Evolutionary conservation across 1,140 invertebrate genomes (phyloP).

Genomic region (Copidosoma floridanum): DNA sequence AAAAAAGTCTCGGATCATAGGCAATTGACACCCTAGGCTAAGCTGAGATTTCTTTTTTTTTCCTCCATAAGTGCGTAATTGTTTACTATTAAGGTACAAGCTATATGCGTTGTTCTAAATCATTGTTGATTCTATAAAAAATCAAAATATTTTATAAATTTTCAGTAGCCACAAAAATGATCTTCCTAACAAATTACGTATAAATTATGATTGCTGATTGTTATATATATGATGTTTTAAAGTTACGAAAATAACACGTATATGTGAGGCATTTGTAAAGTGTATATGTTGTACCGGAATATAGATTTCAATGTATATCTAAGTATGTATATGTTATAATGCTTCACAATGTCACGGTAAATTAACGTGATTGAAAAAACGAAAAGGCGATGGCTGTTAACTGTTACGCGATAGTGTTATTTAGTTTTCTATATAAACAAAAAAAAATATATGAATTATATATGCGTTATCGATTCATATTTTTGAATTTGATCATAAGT

Average conservation of each 20-base stretch:
- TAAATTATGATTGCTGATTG: too few species aligned
- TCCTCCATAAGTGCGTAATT: too few species aligned
- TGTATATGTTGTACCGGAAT: conserved; percentile 14
- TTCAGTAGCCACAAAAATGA: conserved; percentile 3
- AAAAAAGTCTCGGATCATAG: too few species aligned
- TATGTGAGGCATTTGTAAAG: too few species aligned
- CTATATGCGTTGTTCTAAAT: conserved; percentile 4
- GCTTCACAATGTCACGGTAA: conserved; percentile 12
- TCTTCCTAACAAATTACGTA: too few species aligned
- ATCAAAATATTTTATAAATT: conserved; percentile 1
- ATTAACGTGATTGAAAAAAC: neutral
- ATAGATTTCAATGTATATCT: too few species aligned
- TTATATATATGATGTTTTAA: conserved; percentile 23
- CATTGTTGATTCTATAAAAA: conserved; percentile 15
- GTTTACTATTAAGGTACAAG: conserved; percentile 19
- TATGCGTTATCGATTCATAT: conserved; percentile 13
- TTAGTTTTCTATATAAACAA: conserved; percentile 29
- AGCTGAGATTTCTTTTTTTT: too few species aligned
- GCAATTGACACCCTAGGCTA: too few species aligned
- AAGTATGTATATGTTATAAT: too few species aligned
- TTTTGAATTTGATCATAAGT: conserved; percentile 18
- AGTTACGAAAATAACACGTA: too few species aligned
- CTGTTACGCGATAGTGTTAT: conserved; percentile 26
- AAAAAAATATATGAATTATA: conserved; percentile 14
- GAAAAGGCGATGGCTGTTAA: conserved; percentile 23